Conservation (phyloP, 1,140 invertebrate genomes). For the Asobara japonica region DNA sequence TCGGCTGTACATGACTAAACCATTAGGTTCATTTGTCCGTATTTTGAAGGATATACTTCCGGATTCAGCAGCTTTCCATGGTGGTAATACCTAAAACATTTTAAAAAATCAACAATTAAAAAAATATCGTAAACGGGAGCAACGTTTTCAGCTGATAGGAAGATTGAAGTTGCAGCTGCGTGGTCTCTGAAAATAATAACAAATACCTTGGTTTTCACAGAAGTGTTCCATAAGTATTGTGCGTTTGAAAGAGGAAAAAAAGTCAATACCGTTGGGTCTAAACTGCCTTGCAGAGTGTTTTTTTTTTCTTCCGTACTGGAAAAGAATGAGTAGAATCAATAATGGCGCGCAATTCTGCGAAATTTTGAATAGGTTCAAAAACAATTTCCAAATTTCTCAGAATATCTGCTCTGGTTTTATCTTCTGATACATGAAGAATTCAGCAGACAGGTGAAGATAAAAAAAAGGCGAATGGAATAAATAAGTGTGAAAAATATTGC, state of each 20-base stretch:
- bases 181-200: not conserved
- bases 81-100: conserved; percentile 76
- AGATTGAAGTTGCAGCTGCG: not conserved
- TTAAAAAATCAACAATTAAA: conserved; percentile 4
- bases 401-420: not conserved
- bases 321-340: too few species aligned
- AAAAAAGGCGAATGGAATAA: not conserved
- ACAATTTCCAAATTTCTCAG: too few species aligned
- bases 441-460: not conserved
- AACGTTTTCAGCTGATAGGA: not conserved
- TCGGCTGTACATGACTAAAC: conserved; percentile 91
- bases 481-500: not conserved
- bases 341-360: too few species aligned
- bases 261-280: too few species aligned
- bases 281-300: too few species aligned
- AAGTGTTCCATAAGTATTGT: too few species aligned
- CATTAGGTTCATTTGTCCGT: conserved; percentile 93
- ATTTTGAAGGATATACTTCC: conserved; percentile 93
- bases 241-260: too few species aligned
- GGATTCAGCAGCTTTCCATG: conserved; percentile 87
- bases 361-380: too few species aligned
- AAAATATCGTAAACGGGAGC: not conserved
- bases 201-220: conserved; percentile 28
- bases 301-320: too few species aligned
- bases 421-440: not conserved